Conservation (phyloP, 2,888 invertebrate species). For the Xylota segnis region DNA sequence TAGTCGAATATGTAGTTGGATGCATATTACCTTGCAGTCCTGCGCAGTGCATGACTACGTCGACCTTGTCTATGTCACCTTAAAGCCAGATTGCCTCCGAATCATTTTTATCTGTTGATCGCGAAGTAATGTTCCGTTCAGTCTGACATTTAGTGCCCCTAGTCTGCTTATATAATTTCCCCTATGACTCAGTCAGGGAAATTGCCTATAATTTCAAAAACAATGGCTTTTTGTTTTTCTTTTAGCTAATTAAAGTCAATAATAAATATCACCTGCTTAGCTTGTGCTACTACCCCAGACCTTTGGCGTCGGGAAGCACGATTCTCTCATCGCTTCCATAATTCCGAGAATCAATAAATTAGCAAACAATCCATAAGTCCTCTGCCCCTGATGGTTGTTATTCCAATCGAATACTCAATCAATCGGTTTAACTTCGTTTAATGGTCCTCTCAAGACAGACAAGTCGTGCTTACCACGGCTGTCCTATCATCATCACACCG, state of each 20-base stretch:
- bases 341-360: conserved; percentile 60
- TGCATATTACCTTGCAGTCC: too few species aligned
- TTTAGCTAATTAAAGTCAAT: conserved; percentile 21
- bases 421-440: conserved; percentile 62
- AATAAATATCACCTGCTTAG: conserved; percentile 23
- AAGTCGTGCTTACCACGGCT: conserved; percentile 45
- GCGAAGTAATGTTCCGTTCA: neutral
- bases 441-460: conserved; percentile 42
- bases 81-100: neutral
- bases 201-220: neutral
- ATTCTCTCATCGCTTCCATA: conserved; percentile 40
- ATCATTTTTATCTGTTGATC: neutral
- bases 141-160: neutral
- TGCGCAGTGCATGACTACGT: too few species aligned
- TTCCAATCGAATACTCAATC: conserved; percentile 57
- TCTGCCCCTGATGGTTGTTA: conserved; percentile 16
- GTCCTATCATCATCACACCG: neutral
- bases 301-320: conserved; percentile 38
- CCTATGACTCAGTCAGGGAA: neutral
- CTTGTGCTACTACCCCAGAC: neutral
- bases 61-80: neutral
- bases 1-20: too few species aligned
- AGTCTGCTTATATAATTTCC: neutral
- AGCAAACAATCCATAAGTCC: conserved; percentile 39
- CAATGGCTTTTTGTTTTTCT: too few species aligned